Evolutionary conservation across 92 coral and sea anemone species (phyloP).

Genomic region (Hydrozoanthus gracilis): DNA sequence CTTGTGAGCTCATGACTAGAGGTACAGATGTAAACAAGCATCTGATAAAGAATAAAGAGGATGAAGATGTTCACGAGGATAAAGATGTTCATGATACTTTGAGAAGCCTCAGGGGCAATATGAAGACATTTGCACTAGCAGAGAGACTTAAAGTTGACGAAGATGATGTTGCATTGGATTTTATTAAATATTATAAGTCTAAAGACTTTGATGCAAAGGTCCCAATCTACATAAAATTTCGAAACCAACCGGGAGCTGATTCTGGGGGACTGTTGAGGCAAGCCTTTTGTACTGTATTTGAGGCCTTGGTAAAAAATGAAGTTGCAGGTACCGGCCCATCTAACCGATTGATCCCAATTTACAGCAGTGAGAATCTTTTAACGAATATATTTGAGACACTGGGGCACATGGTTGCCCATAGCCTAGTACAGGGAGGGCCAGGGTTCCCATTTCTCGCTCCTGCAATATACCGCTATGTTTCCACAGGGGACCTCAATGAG

Average conservation of each 20-base stretch:
- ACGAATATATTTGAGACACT: conserved; percentile 45
- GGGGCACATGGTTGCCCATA: conserved; percentile 50
- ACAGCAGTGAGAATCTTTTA: conserved; percentile 54
- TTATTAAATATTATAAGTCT: conserved; percentile 21
- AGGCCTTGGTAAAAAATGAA: conserved; percentile 37
- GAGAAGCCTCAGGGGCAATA: conserved; percentile 13
- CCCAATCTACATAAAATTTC: conserved; percentile 32
- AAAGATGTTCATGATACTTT: conserved; percentile 17
- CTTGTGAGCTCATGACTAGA: conserved; percentile 13
- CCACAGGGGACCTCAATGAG: conserved; percentile 62
- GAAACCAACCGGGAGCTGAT: conserved; percentile 61
- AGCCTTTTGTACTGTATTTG: conserved; percentile 47
- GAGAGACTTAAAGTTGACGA: conserved; percentile 24
- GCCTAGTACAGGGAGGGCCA: conserved; percentile 51
- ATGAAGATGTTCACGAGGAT: neutral
- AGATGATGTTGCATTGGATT: conserved; percentile 28
- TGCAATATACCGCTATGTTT: conserved; percentile 44
- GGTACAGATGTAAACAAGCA: conserved; percentile 24
- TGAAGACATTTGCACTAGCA: conserved; percentile 21
- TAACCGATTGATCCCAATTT: conserved; percentile 33
- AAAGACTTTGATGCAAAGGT: conserved; percentile 48
- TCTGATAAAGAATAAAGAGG: neutral
- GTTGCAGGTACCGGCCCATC: conserved; percentile 52
- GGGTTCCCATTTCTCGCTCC: conserved; percentile 51
- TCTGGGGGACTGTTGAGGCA: conserved; percentile 65